Base-by-base conservation (phyloP, 2,888 invertebrate species). In the Acanthacorydalis orientalis region DNA sequence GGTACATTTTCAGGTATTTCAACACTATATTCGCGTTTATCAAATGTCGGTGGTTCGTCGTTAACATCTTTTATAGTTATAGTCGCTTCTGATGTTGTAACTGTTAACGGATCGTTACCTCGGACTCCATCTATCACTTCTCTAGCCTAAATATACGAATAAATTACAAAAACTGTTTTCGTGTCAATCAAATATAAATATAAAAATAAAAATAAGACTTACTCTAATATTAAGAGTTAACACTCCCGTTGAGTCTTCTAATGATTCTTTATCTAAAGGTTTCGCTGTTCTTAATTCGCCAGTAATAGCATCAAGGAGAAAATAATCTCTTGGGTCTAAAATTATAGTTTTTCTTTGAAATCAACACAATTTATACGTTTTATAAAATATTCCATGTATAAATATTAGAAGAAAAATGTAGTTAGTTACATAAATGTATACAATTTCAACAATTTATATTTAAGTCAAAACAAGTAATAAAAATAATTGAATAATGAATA, bases 11-110 rank as follows among this genome's bases (percentile, higher is more conserved):
- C 91, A 0, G 84, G 80, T 51, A 91, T 77, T 51, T 80, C 78
- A 11, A 87, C 81, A 54, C 73, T 74, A 65, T 88, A 90, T 62
- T 90, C 89, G 42, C 82, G 73, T 41, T 75, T 73, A 66, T 87
- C 87, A 65, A 91, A 91, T 41, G 74, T 70, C 0, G 91, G 91
- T 0, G 88, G 83, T 54, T 88, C 88, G 60, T 91, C 91, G 63
- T 91, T 91, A 1, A 90, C 86, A 61, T 91, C 91, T 56, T 80
- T 79, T 54, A 91, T 84, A 38, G 85, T 88, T 45, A 92, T 77
- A 1, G 84, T 84, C 9, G 84, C 81, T 48, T 81, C 80, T 1
- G 85, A 79, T 1, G 74, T 72, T 1, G 84, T 75, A 2, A 78
- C 76, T 0, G 86, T 82, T 46, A 78, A 63, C 2, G 78, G 68